Evolutionary conservation across 2,113 vertebrate species (phyloP), one percentile per base, ranked within the genome.

Genomic region (Pongo abelii): DNA sequence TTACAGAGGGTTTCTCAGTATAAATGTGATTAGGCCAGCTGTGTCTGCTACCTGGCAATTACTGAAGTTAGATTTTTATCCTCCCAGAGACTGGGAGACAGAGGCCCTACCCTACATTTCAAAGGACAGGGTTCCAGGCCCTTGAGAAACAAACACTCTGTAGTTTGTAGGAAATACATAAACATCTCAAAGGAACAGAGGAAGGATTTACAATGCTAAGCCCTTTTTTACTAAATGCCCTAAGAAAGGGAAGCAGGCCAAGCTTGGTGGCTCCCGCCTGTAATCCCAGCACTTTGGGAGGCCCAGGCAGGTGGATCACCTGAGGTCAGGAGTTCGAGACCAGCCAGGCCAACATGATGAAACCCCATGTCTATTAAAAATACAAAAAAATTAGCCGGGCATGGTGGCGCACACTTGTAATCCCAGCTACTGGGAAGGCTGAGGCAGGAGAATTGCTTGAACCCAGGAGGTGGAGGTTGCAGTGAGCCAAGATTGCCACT

Each of bases 61-160:
- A 78, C 4, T 27, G 32, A 96, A 93, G 35, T 90, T 64, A 84
- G 48, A 86, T 89, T 70, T 85, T 52, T 74, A 27, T 92, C 88
- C 48, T 90, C 46, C 79, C 38, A 70, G 48, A 84, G 57, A 27
- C 84, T 89, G 35, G 38, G 22, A 91, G 25, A 92, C 40, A 89
- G 78, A 95, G 22, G 67, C n/a, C 43, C 52, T 81, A 78, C 43
- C 83, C n/a, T 91, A 81, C 8, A 74, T 95, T 89, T 95, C 43
- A 61, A 94, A 83, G 38, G 67, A 86, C 4, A 57, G 50, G 64
- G 59, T 70, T 69, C 35, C 27, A 61, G 61, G n/a, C 77, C 74
- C 74, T 94, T 72, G 9, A 46, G 67, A 95, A 67, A 85, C 35
- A 95, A 59, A 85, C 35, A 84, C 25, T 52, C 35, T 77, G 32